Base-by-base conservation (phyloP, 2,888 invertebrate species). In the Athalia rosae region DNA sequence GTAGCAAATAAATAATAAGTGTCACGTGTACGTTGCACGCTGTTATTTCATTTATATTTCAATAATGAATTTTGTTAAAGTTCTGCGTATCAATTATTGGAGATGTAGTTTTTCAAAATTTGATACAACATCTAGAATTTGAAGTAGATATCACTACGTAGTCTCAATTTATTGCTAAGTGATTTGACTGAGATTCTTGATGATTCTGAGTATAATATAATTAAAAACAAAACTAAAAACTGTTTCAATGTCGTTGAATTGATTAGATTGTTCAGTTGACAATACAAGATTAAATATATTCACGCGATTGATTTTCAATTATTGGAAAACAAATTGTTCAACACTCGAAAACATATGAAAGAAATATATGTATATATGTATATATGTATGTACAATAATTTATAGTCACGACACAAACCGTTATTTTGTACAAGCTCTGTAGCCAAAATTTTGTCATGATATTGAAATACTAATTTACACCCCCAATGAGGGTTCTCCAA, bases 181-280 rank as follows among this genome's bases (percentile, higher is more conserved):
- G 86, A 86, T 86, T 86, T 85, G 85, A 86, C 86, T 85, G 86
- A 83, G 83, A 83, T 83, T 82, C 79, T 80, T n/a, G 48, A 59
- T 48, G 43, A 66, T 66, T 48, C 4, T 48, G 48, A 48, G 45
- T 66, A 48, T 45, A 13, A 59, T 59, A 80, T 82, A 77, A 62
- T 53, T 80, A 78, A 79, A 79, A 66, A 79, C 79, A 5, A 71
- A 53, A 76, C n/a, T 28, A 45, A 64, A 81, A 79, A 53, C 53
- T 53, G 53, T 53, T 53, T 53, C 53, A 53, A 28, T 28, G 0
- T 28, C 2, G 28, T 2, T 28, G 28, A 28, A 28, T 28, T 28
- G 28, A 28, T 28, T 28, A 28, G 28, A 28, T 28, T 28, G 28
- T 28, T 28, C 28, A 28, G 28, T 28, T 28, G 28, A 28, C 28